A percentile compares a stretch with the other conserved stretches of the same genome.
These are phyloP conservation scores for Canis aureus DNA, from an alignment of 2,113 vertebrate genomes.

Conservation along the genomic window DNA sequence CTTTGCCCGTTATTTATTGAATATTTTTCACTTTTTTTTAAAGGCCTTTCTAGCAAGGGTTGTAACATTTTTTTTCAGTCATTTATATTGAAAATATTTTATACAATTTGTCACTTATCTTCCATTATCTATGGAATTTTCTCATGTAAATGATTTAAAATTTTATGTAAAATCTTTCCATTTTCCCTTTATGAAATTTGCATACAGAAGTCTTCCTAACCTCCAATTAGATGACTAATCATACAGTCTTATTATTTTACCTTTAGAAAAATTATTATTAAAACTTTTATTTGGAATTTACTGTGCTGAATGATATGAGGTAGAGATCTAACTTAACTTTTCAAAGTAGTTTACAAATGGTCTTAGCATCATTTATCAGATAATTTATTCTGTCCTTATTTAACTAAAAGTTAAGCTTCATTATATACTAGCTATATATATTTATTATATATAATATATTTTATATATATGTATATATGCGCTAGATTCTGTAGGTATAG, in stretches of 20 bases:
- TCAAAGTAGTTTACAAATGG: background rate
- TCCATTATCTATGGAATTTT: background rate
- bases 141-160: background rate
- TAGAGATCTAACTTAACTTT: conserved; percentile 4
- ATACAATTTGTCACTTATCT: background rate
- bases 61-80: background rate
- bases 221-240: background rate
- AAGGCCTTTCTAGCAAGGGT: background rate
- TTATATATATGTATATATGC: background rate
- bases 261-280: conserved; percentile 29
- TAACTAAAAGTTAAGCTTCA: background rate
- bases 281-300: background rate
- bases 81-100: conserved; percentile 44
- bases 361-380: background rate
- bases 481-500: background rate
- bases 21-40: background rate
- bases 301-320: background rate
- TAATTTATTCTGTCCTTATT: background rate
- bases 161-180: background rate
- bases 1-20: background rate
- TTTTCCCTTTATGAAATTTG: background rate
- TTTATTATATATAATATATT: background rate
- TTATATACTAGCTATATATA: background rate
- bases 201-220: conserved; percentile 19
- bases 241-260: conserved; percentile 4